Evolutionary conservation across 2,113 vertebrate genomes (phyloP).

Genomic region (Micronycteris hirsuta): DNA sequence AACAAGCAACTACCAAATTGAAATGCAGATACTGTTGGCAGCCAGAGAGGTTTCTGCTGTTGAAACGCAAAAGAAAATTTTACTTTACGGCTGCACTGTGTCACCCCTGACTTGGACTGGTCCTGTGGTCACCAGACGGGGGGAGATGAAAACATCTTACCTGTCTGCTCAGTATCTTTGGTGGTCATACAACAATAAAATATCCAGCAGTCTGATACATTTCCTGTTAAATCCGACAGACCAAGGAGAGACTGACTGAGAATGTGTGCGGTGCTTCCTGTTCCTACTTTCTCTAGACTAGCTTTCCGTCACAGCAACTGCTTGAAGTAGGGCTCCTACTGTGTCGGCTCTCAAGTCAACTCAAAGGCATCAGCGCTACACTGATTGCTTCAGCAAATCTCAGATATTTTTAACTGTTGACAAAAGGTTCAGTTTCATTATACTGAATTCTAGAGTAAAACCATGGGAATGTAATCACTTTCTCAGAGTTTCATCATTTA

Average conservation of each 20-base stretch:
- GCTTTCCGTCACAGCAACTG: slow-evolving; percentile 43
- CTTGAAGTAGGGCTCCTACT: not conserved
- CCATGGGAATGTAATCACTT: slow-evolving; percentile 32
- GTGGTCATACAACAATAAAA: slow-evolving; percentile 59
- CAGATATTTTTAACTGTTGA: slow-evolving; percentile 68
- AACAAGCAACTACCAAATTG: slow-evolving; percentile 60
- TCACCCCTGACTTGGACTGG: not conserved
- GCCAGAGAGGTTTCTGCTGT: slow-evolving; percentile 35
- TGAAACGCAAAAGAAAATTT: slow-evolving; percentile 54
- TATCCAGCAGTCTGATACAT: slow-evolving; percentile 43
- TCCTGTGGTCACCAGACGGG: slow-evolving; percentile 45
- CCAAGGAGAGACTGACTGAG: not conserved
- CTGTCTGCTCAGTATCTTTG: slow-evolving; percentile 50
- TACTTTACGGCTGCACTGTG: slow-evolving; percentile 35
- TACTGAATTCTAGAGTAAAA: slow-evolving; percentile 24
- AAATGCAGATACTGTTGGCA: slow-evolving; percentile 38
- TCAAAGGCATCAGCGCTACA: slow-evolving; percentile 49
- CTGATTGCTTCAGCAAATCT: slow-evolving; percentile 17
- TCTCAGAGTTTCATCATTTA: slow-evolving; percentile 54
- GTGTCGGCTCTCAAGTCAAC: slow-evolving; percentile 67
- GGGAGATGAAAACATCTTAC: slow-evolving; percentile 49
- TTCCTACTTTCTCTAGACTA: slow-evolving; percentile 49
- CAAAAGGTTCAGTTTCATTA: slow-evolving; percentile 61
- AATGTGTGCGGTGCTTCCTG: not conserved
- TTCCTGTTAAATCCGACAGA: slow-evolving; percentile 51